phyloP scores from a whole-genome alignment of 2,797 vertebrate genomes.

The Typhlichthys eigenmanni region DNA sequence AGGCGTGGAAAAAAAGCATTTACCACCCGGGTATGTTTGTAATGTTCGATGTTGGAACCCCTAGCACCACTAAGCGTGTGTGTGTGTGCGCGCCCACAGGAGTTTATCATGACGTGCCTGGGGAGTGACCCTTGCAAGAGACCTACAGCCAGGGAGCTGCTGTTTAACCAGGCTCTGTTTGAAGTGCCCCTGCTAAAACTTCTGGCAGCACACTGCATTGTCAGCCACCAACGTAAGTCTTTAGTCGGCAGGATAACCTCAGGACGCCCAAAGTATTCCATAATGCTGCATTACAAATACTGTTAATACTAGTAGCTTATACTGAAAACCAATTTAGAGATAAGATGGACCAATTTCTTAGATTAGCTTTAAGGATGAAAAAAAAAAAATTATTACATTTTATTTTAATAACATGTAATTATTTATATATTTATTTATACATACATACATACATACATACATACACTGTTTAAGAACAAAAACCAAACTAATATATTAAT shows the following conservation, averaged over 20 bases:
- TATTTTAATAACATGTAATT: no score
- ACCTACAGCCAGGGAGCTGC: constrained; percentile 92
- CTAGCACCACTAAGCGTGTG: not conserved
- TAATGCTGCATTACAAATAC: no score
- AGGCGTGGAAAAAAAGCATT: constrained; percentile 22
- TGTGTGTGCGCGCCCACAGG: constrained; percentile 66
- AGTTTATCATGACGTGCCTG: constrained; percentile 95
- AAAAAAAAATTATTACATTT: no score
- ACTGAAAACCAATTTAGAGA: no score
- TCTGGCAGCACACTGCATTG: constrained; percentile 92
- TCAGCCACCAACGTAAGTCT: constrained; percentile 92
- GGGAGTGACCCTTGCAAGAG: constrained; percentile 84
- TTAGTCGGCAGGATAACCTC: not conserved
- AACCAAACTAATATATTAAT: no score
- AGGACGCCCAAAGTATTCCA: no score
- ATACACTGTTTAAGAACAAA: no score
- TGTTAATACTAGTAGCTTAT: no score
- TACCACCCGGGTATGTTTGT: not conserved
- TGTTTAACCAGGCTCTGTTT: constrained; percentile 94
- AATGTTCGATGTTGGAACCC: not conserved
- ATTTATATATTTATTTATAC: no score
- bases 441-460: no score
- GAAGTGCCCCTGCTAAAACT: constrained; percentile 95
- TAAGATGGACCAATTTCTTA: no score
- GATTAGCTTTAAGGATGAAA: no score